Percentiles rank a stretch among this genome's conserved stretches.
Conservation (phyloP, 2,888 invertebrate genomes). For the Ecdyonurus torrentis region DNA sequence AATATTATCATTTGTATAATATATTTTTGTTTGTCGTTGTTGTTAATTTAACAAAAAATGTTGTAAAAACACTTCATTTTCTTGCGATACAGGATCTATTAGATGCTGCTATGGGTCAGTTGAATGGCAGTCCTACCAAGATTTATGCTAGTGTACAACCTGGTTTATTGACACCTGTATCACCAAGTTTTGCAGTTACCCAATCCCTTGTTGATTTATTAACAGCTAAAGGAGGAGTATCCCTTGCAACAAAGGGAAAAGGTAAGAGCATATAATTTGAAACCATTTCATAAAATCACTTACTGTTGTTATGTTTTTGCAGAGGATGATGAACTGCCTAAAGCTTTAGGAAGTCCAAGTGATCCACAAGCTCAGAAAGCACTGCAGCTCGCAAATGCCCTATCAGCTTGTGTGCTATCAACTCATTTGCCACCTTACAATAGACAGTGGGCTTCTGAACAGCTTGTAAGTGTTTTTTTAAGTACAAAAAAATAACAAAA, state of each 20-base stretch:
- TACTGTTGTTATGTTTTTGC: conserved; percentile 6
- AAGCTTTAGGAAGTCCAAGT: neutral
- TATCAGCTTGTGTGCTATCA: conserved; percentile 40
- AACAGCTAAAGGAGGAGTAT: conserved; percentile 27
- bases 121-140: conserved; percentile 15
- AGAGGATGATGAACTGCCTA: conserved; percentile 5
- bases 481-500: too few relatives aligned
- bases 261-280: too few relatives aligned
- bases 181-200: conserved; percentile 33
- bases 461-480: conserved; percentile 35
- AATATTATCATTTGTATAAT: too few relatives aligned
- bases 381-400: conserved; percentile 37
- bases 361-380: conserved; percentile 18
- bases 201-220: conserved; percentile 40
- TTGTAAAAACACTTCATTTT: too few relatives aligned
- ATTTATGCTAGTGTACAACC: conserved; percentile 20
- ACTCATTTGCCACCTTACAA: conserved; percentile 30
- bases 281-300: too few relatives aligned
- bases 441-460: conserved; percentile 42
- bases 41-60: too few relatives aligned
- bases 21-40: too few relatives aligned
- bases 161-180: conserved; percentile 22
- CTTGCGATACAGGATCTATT: conserved; percentile 27
- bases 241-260: conserved; percentile 14
- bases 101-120: conserved; percentile 29